Evolutionary conservation across 2,113 vertebrate species (phyloP).

Genomic region (Dipodomys stephensi): DNA sequence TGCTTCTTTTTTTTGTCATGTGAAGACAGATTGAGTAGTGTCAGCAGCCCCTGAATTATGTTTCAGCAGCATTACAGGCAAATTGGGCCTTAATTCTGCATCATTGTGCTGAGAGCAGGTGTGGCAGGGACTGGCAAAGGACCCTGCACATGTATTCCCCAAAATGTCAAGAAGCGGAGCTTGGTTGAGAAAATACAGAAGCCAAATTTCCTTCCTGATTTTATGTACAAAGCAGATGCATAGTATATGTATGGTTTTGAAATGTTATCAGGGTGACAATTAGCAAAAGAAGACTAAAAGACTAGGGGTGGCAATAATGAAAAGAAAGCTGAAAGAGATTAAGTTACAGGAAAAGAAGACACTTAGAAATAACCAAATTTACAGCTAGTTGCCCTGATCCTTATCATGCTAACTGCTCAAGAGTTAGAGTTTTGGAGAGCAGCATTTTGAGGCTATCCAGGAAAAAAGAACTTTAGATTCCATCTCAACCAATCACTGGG

Average conservation of each 20-base stretch:
- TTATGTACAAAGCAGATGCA: neutral
- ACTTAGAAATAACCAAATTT: neutral
- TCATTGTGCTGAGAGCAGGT: rapidly evolving
- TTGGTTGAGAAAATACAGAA: neutral
- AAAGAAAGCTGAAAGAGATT: neutral
- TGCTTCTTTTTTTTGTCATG: constrained; percentile 49
- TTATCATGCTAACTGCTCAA: too few relatives aligned
- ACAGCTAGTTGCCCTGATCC: neutral
- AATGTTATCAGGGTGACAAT: neutral
- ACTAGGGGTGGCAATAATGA: neutral
- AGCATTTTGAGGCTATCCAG: too few relatives aligned
- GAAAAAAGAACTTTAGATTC: too few relatives aligned
- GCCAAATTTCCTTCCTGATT: neutral
- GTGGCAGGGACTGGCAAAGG: neutral
- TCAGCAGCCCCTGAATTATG: constrained; percentile 45
- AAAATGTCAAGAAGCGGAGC: neutral
- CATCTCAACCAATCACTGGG: too few relatives aligned
- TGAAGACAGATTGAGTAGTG: constrained; percentile 39
- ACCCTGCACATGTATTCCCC: neutral
- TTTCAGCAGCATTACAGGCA: neutral
- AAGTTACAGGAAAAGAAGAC: neutral
- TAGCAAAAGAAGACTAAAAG: neutral
- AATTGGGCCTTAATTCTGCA: neutral
- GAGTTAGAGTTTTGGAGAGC: too few relatives aligned
- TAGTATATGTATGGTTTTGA: neutral